Percentiles rank a stretch among this genome's conserved stretches.
phyloP scores from a whole-genome alignment of 2,113 vertebrate genomes.

The Corvus cornix region DNA sequence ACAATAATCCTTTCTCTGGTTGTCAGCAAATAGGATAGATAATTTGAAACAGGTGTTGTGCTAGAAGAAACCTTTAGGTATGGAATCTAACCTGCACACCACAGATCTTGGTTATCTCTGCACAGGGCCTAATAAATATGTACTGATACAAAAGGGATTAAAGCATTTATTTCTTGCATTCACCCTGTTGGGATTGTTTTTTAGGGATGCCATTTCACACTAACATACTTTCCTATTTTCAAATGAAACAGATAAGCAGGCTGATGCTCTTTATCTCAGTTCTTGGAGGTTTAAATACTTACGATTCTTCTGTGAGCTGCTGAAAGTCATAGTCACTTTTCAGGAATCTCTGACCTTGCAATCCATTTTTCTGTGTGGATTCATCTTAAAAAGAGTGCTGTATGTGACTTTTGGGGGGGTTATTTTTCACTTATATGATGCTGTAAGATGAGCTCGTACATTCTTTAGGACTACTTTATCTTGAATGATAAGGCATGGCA shows the following conservation, averaged over 20 bases:
- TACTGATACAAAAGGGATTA: background rate
- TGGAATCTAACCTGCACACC: background rate
- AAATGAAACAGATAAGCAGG: background rate
- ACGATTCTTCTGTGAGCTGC: background rate
- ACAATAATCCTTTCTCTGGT: background rate
- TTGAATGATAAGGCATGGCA: background rate
- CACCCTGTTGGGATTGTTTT: background rate
- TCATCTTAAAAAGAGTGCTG: background rate
- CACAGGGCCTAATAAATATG: background rate
- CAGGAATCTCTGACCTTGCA: background rate
- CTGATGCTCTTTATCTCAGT: background rate
- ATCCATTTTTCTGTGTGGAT: background rate
- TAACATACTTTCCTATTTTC: background rate
- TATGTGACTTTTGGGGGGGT: background rate
- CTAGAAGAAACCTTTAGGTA: background rate
- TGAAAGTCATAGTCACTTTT: background rate
- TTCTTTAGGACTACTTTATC: background rate
- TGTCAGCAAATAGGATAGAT: background rate
- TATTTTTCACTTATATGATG: background rate
- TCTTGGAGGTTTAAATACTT: background rate
- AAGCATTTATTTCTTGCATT: background rate
- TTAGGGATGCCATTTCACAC: background rate
- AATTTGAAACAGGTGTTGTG: background rate
- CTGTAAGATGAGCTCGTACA: background rate
- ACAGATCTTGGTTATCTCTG: background rate